These are phyloP conservation scores for Lasioglossum marginatum DNA, from an alignment of 2,888 invertebrate species.

Conservation along the genomic window DNA sequence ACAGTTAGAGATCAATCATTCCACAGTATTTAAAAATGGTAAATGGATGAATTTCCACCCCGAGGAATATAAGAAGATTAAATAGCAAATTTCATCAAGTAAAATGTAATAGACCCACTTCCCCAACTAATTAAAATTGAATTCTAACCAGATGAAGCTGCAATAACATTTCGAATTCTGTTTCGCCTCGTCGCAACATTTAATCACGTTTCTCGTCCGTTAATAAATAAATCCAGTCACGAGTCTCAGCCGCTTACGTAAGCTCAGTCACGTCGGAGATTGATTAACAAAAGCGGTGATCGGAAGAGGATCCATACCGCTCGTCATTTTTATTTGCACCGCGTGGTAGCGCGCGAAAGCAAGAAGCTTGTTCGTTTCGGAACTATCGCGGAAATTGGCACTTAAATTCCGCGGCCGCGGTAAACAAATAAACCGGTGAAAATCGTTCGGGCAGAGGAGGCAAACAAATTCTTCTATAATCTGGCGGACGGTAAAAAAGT, in stretches of 20 bases:
- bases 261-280: not conserved
- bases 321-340: not conserved
- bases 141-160: not conserved
- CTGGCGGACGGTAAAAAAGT: slow-evolving; percentile 7
- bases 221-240: not conserved
- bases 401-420: not conserved
- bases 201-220: not conserved
- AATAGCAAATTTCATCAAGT: not conserved
- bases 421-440: not conserved
- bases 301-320: not conserved
- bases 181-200: not conserved
- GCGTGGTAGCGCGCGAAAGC: not conserved
- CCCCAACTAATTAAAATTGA: not conserved
- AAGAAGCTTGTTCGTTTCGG: not conserved
- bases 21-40: not conserved
- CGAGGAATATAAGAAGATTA: not conserved
- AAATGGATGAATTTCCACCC: not conserved
- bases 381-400: not conserved
- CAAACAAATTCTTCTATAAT: slow-evolving; percentile 21
- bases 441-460: not conserved
- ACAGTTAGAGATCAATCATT: not conserved
- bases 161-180: not conserved
- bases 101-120: not conserved
- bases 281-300: not conserved
- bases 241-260: not conserved